phyloP scores from a whole-genome alignment of 2,113 vertebrate genomes.

The Aegithalos caudatus region DNA sequence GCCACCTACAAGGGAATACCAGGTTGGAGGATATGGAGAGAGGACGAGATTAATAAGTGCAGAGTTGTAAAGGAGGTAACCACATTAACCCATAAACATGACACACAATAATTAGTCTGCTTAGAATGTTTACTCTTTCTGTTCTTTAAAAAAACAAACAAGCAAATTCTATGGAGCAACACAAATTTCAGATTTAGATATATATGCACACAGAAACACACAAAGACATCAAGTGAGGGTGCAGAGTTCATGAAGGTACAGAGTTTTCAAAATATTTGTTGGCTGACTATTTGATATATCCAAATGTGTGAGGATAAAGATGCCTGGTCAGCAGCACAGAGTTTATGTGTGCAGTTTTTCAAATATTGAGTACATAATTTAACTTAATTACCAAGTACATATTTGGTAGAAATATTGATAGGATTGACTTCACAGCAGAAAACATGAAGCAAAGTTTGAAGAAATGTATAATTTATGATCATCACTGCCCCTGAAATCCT shows the following conservation, averaged over 20 bases:
- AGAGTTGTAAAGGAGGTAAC: neutral
- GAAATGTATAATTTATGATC: neutral
- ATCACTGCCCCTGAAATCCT: neutral
- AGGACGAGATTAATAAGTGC: neutral
- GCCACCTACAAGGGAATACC: neutral
- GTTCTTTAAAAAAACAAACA: neutral
- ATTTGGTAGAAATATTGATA: neutral
- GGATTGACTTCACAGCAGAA: neutral
- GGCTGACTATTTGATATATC: neutral
- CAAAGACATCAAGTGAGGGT: neutral
- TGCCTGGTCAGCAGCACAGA: neutral
- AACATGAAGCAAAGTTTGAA: neutral
- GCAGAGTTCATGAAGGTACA: neutral
- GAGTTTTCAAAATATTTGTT: neutral
- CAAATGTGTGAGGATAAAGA: neutral
- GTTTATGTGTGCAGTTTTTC: neutral
- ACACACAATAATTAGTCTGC: neutral
- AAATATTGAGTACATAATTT: neutral
- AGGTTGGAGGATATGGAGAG: neutral
- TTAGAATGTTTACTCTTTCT: neutral
- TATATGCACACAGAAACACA: neutral
- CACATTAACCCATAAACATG: neutral
- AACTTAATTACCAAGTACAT: neutral
- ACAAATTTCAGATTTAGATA: neutral
- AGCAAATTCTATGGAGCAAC: neutral